Base-by-base conservation (phyloP, 2,113 vertebrate species). In the Globicephala melas region DNA sequence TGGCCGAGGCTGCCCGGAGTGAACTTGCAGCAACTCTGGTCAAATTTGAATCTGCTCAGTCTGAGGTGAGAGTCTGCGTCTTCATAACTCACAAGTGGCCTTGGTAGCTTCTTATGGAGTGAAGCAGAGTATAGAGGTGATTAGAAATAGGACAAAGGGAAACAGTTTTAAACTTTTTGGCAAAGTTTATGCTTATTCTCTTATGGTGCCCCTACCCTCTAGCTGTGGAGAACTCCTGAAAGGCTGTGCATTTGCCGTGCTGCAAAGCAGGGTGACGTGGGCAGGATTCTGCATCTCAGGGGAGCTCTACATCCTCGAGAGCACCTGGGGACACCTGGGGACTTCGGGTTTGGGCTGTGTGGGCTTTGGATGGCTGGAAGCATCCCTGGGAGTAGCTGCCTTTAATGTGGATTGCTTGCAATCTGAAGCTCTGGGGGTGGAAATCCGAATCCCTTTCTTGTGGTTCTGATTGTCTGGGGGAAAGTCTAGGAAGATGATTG, bases 11-110 rank as follows among this genome's bases (percentile, higher is more conserved):
- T 15, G 98, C 98, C 60, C 98, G 96, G 33, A 99, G 99, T 97
- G 99, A 99, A 74, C 98, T 99, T 41, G 99, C 99, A 31, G 99
- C 98, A 1, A 98, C 99, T 82, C 96, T 98, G 70, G 98, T 99
- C 97, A 99, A 99, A 97, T 98, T 98, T 73, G 98, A 98, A 77
- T 98, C 76, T 86, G 96, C 98, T 85, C 98, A 99, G 77, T 97
- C 98, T 81, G 98, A 99, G 99, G 99, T 99, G 97, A 97, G 96
- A 33, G 4, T 31, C 11, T 18, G 28, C 8, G 33, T 53, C 9
- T 58, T 53, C 10, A 1, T 20, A 6, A 21, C n/a, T 86, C 67
- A 47, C 50, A 87, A 87, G 20, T 2, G 53, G 10, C 33, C 33
- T n/a, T 65, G n/a, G 31, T 17, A 38, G 76, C 55, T 53, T 83